Evolutionary conservation across 2,888 invertebrate species (phyloP).

Genomic region (Aphidius colemani): DNA sequence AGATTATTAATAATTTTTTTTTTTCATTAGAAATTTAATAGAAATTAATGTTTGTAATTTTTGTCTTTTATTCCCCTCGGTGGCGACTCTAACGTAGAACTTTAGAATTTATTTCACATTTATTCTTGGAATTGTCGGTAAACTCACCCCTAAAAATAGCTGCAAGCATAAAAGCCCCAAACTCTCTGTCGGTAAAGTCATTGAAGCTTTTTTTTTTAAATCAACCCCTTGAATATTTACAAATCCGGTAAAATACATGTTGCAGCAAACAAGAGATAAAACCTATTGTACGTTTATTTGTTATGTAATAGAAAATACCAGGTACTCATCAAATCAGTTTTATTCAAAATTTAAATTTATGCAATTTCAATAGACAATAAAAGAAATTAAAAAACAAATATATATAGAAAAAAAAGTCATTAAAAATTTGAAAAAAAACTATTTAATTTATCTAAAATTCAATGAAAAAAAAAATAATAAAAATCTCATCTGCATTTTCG

Average conservation of each 20-base stretch:
- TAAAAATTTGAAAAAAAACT: too few relatives aligned
- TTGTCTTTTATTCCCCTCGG: conserved; percentile 28
- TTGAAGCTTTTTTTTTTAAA: background rate
- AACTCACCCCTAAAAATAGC: background rate
- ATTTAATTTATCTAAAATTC: too few relatives aligned
- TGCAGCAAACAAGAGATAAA: conserved; percentile 31
- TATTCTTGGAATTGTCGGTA: conserved; percentile 39
- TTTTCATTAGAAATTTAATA: too few relatives aligned
- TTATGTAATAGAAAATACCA: conserved; percentile 21
- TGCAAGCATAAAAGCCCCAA: background rate
- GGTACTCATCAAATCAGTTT: conserved; percentile 38
- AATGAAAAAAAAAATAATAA: conserved; percentile 22
- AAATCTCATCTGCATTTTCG: conserved; percentile 27
- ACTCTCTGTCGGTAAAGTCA: conserved; percentile 36
- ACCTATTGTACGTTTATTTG: conserved; percentile 10
- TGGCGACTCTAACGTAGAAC: conserved; percentile 46
- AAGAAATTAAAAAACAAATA: background rate
- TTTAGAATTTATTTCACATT: conserved; percentile 37
- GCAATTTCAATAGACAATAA: background rate
- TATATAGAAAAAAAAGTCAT: too few relatives aligned
- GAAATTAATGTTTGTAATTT: background rate
- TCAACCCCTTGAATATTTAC: too few relatives aligned
- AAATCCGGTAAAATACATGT: too few relatives aligned
- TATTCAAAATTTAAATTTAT: conserved; percentile 46
- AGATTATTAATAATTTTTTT: too few relatives aligned